Conservation (phyloP, 2,797 vertebrate species). For the Sphenodon punctatus region DNA sequence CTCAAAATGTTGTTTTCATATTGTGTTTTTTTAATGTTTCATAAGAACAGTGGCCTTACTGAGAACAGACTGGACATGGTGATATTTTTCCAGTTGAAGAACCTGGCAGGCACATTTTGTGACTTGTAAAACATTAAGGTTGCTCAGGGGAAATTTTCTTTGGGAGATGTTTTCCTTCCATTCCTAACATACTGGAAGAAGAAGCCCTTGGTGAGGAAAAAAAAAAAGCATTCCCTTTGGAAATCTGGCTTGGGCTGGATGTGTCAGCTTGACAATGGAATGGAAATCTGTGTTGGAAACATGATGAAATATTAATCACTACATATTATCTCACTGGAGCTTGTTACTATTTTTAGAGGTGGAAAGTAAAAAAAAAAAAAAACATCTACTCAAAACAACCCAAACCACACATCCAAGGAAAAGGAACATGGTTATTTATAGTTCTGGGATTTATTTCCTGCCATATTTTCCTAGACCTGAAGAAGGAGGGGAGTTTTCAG, state of each 20-base stretch:
- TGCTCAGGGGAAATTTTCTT: neutral
- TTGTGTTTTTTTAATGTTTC: neutral
- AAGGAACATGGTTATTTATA: neutral
- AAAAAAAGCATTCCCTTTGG: neutral
- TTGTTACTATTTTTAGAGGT: neutral
- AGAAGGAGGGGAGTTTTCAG: neutral
- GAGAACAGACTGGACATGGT: neutral
- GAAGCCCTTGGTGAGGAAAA: neutral
- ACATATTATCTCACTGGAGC: neutral
- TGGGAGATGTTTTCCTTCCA: neutral
- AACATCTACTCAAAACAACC: too few relatives aligned
- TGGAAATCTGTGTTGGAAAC: constrained; percentile 10
- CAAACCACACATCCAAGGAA: neutral
- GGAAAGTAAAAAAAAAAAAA: neutral
- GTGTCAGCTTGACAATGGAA: neutral
- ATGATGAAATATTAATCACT: neutral
- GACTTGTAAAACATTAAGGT: neutral
- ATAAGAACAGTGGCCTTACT: neutral
- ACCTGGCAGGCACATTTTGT: neutral
- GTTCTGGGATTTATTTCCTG: neutral
- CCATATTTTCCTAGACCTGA: neutral
- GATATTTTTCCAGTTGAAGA: neutral
- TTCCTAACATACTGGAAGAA: neutral
- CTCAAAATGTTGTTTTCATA: too few relatives aligned
- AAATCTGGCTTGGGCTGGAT: neutral